Conservation (phyloP, 2,888 invertebrate genomes). For the Xestia sexstrigata region DNA sequence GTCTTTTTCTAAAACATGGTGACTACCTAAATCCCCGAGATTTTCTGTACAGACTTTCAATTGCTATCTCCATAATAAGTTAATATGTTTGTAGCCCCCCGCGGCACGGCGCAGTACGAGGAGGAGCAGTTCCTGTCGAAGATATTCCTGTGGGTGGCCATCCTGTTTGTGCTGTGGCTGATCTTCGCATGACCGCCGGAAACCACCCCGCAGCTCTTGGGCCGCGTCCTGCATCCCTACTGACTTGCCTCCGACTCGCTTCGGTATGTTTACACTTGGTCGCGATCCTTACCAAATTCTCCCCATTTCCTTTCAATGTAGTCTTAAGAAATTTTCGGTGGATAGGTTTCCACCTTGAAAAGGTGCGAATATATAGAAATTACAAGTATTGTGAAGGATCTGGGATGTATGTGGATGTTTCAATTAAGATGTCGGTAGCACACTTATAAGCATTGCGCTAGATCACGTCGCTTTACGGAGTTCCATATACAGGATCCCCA, state of each 20-base stretch:
- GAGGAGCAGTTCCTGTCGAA: constrained; percentile 98
- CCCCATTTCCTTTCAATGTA: constrained; percentile 56
- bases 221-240: constrained; percentile 44
- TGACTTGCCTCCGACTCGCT: constrained; percentile 52
- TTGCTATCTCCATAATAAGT: not conserved
- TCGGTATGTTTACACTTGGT: constrained; percentile 66
- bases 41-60: not conserved
- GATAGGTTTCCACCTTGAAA: constrained; percentile 12
- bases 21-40: no score
- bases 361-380: constrained; percentile 47
- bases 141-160: constrained; percentile 97
- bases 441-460: not conserved
- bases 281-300: constrained; percentile 55
- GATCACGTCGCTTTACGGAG: not conserved
- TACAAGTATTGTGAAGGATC: constrained; percentile 43
- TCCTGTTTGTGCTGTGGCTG: constrained; percentile 97
- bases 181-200: constrained; percentile 93
- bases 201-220: constrained; percentile 50
- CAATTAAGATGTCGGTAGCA: constrained; percentile 21
- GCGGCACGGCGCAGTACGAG: constrained; percentile 96
- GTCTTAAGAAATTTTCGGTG: constrained; percentile 49
- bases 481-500: not conserved
- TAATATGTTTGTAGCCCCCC: constrained; percentile 89
- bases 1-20: no score
- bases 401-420: constrained; percentile 40